A percentile compares a stretch with the other conserved stretches of the same genome.
phyloP scores from a whole-genome alignment of 2,797 vertebrate species.

The Varecia variegata region DNA sequence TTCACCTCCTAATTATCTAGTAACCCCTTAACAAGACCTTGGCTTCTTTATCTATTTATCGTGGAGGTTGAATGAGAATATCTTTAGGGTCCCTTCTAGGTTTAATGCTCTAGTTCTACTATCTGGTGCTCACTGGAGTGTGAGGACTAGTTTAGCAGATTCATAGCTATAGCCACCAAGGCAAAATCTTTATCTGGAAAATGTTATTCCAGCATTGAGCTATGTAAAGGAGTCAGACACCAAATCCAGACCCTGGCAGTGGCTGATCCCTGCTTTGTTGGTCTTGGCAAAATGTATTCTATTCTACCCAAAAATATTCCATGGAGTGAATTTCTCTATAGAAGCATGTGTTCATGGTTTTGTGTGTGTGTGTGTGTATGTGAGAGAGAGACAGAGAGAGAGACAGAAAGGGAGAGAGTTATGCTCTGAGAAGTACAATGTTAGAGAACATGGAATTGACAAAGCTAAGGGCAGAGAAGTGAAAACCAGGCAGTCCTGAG shows the following conservation, averaged over 20 bases:
- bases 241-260: background rate
- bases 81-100: background rate
- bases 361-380: background rate
- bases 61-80: background rate
- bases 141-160: background rate
- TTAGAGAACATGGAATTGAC: background rate
- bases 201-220: background rate
- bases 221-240: background rate
- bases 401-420: background rate
- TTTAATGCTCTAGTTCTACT: constrained; percentile 10
- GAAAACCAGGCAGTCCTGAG: background rate
- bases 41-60: background rate
- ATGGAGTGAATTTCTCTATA: background rate
- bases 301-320: background rate
- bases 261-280: background rate
- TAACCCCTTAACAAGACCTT: background rate
- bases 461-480: background rate
- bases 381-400: background rate
- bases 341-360: background rate
- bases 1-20: background rate
- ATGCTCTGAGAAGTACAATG: background rate
- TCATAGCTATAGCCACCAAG: background rate
- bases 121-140: background rate
- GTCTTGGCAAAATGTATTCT: background rate
- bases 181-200: background rate